These are phyloP conservation scores for Cynopterus sphinx DNA, from an alignment of 2,797 vertebrate genomes.

Conservation along the genomic window DNA sequence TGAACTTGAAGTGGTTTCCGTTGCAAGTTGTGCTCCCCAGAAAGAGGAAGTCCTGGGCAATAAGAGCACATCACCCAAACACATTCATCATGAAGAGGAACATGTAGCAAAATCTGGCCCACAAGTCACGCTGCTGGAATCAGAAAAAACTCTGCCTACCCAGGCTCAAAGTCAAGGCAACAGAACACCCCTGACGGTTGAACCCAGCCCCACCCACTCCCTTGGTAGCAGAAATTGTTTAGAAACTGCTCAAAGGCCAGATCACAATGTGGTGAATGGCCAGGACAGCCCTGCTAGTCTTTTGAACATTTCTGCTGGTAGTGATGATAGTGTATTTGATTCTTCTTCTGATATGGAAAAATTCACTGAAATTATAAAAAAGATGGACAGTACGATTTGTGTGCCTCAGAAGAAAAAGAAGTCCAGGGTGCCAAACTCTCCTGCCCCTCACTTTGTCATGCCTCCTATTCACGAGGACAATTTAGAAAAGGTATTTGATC, in stretches of 20 bases:
- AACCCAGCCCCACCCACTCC: constrained; percentile 10
- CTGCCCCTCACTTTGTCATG: constrained; percentile 90
- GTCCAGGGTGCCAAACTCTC: constrained; percentile 86
- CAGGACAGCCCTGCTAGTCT: constrained; percentile 26
- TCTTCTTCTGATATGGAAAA: constrained; percentile 90
- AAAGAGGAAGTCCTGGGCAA: constrained; percentile 31
- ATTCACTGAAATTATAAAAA: constrained; percentile 94
- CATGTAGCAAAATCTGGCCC: constrained; percentile 63
- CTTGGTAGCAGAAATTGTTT: constrained; percentile 26
- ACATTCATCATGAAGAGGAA: not conserved
- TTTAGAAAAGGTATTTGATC: constrained; percentile 94
- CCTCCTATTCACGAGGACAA: constrained; percentile 96
- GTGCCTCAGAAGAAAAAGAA: constrained; percentile 91
- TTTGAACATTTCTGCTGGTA: constrained; percentile 83
- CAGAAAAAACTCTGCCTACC: constrained; percentile 61
- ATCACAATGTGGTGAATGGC: constrained; percentile 71
- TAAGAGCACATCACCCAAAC: constrained; percentile 27
- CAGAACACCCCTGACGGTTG: constrained; percentile 36
- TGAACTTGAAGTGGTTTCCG: constrained; percentile 73
- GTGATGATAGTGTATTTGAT: constrained; percentile 88
- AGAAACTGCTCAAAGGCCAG: constrained; percentile 54
- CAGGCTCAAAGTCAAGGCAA: constrained; percentile 69
- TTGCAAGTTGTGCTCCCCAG: constrained; percentile 44
- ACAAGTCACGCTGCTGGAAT: constrained; percentile 52
- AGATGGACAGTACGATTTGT: constrained; percentile 89